A percentile compares a stretch with the other conserved stretches of the same genome.
Conservation (phyloP, 2,797 vertebrate species). For the Xiphophorus birchmanni region DNA sequence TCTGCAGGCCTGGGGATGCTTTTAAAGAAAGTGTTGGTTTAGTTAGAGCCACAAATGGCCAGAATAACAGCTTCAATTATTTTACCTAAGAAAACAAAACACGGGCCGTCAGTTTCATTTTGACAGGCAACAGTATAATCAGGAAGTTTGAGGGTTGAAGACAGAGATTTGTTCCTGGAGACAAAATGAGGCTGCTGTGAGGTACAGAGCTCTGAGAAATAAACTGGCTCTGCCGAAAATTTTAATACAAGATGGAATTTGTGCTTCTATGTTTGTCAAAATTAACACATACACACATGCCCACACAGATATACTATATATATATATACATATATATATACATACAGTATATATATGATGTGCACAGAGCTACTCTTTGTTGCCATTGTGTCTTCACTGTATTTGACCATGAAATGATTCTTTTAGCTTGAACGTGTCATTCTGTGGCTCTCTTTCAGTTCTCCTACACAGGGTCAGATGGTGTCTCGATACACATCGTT, state of each 20-base stretch:
- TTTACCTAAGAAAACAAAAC: slow-evolving; percentile 3
- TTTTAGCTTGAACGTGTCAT: slow-evolving; percentile 12
- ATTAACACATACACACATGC: too few species aligned
- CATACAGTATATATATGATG: not conserved
- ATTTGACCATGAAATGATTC: not conserved
- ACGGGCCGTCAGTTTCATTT: not conserved
- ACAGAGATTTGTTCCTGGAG: not conserved
- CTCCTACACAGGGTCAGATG: slow-evolving; percentile 88
- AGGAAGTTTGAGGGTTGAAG: slow-evolving; percentile 1
- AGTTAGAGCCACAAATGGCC: not conserved
- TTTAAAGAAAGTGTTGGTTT: not conserved
- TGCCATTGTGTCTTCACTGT: not conserved
- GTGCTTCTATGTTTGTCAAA: not conserved
- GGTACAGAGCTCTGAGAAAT: not conserved
- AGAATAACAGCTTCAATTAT: not conserved
- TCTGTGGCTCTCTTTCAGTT: slow-evolving; percentile 76
- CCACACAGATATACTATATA: not conserved
- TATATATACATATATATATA: not conserved
- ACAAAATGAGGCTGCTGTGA: not conserved
- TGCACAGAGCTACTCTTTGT: not conserved
- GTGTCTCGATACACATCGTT: slow-evolving; percentile 89
- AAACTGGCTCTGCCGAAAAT: not conserved
- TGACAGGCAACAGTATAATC: slow-evolving; percentile 4
- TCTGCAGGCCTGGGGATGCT: not conserved
- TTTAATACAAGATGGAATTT: not conserved